Evolutionary conservation across 1,140 invertebrate species (phyloP).

Genomic region (Stegodyphus mimosarum): DNA sequence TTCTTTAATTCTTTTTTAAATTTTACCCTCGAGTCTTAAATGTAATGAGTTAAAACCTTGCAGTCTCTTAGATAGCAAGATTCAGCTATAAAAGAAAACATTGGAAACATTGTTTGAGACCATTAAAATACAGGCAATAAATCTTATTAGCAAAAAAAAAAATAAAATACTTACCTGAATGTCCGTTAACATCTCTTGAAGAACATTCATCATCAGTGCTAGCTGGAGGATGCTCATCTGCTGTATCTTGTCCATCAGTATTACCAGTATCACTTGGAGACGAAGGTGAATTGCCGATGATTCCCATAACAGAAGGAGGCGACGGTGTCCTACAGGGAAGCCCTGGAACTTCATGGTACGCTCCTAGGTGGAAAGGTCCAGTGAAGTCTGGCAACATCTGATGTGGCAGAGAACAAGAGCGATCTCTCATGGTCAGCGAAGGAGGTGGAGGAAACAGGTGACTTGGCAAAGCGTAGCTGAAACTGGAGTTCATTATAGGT

Average conservation of each 20-base stretch:
- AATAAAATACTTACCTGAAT: slow-evolving; percentile 21
- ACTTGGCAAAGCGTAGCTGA: slow-evolving; percentile 30
- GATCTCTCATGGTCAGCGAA: slow-evolving; percentile 18
- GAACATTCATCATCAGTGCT: slow-evolving; percentile 52
- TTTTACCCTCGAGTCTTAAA: no score
- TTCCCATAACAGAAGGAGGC: slow-evolving; percentile 3
- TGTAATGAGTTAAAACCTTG: no score
- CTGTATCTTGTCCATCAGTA: slow-evolving; percentile 52
- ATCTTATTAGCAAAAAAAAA: neutral
- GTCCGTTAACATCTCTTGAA: slow-evolving; percentile 24
- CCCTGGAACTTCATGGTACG: slow-evolving; percentile 16
- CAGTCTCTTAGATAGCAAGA: no score
- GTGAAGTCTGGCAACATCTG: slow-evolving; percentile 30
- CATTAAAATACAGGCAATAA: no score
- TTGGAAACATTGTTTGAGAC: no score
- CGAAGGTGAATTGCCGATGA: slow-evolving; percentile 33
- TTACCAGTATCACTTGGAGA: slow-evolving; percentile 54
- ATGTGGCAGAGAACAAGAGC: slow-evolving; percentile 4
- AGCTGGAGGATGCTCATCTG: slow-evolving; percentile 42
- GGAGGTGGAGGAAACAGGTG: slow-evolving; percentile 40
- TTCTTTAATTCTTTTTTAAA: no score
- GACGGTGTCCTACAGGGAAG: slow-evolving; percentile 20
- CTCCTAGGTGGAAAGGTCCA: slow-evolving; percentile 15
- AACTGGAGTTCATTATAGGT: slow-evolving; percentile 38
- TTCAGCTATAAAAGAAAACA: neutral